phyloP scores from a whole-genome alignment of 1,140 invertebrate genomes.

The Drosophila repletoides region DNA sequence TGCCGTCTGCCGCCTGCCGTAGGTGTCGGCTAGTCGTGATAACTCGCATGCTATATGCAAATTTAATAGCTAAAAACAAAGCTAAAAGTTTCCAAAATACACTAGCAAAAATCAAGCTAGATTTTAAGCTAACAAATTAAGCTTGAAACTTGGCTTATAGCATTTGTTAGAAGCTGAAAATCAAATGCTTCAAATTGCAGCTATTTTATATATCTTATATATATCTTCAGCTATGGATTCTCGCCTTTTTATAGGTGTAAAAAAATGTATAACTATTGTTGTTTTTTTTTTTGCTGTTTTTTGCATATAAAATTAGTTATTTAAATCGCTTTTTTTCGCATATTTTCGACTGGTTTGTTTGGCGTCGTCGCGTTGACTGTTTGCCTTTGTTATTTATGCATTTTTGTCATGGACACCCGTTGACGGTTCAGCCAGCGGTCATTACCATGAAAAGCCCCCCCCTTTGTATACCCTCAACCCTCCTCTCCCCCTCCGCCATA shows the following conservation, averaged over 20 bases:
- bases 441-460: constrained; percentile 58
- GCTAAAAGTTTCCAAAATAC: not conserved
- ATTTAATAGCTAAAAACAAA: constrained; percentile 19
- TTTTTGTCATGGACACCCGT: constrained; percentile 70
- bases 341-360: constrained; percentile 12
- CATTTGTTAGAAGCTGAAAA: too few relatives aligned
- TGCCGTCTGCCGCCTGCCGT: not conserved
- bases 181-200: too few relatives aligned
- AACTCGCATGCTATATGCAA: constrained; percentile 11
- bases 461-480: not conserved
- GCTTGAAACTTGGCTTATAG: too few relatives aligned
- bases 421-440: constrained; percentile 33
- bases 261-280: not conserved
- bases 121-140: too few relatives aligned
- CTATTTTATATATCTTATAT: too few relatives aligned
- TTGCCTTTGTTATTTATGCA: constrained; percentile 72
- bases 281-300: not conserved
- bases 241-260: not conserved
- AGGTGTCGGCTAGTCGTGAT: constrained; percentile 31
- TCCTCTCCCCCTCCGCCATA: not conserved
- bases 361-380: constrained; percentile 17
- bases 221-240: too few relatives aligned
- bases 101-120: too few relatives aligned
- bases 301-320: constrained; percentile 40
- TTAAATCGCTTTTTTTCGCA: constrained; percentile 45